Evolutionary conservation across 2,888 invertebrate species (phyloP).

Genomic region (Smittia sp.): DNA sequence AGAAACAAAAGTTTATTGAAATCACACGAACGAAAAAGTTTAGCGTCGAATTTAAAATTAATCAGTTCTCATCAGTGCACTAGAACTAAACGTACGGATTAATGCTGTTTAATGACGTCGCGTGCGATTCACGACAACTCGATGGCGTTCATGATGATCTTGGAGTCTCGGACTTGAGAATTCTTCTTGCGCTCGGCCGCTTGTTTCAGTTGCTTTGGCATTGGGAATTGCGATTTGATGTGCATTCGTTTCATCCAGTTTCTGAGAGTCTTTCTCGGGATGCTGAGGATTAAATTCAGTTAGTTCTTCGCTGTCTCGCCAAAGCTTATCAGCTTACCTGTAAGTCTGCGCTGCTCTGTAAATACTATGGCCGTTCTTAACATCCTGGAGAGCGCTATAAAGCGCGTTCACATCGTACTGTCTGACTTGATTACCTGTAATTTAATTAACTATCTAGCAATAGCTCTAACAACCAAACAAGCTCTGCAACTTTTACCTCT

Average conservation of each 20-base stretch:
- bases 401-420: slow-evolving; percentile 52
- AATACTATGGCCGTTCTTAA: slow-evolving; percentile 61
- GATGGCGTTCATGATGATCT: not conserved
- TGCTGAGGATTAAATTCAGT: slow-evolving; percentile 48
- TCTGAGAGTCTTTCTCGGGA: slow-evolving; percentile 60
- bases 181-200: slow-evolving; percentile 52
- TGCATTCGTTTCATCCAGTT: slow-evolving; percentile 65
- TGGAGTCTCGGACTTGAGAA: not conserved
- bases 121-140: not conserved
- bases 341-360: slow-evolving; percentile 62
- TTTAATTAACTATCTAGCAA: slow-evolving; percentile 43
- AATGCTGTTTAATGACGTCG: not conserved
- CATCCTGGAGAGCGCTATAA: slow-evolving; percentile 61
- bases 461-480: not conserved
- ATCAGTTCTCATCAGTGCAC: slow-evolving; percentile 10
- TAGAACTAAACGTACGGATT: not conserved
- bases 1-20: not conserved
- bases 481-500: not conserved
- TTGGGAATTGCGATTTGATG: slow-evolving; percentile 60
- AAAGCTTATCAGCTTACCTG: slow-evolving; percentile 36
- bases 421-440: slow-evolving; percentile 46
- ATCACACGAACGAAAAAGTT: slow-evolving; percentile 4
- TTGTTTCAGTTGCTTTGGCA: slow-evolving; percentile 60
- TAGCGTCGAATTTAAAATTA: not conserved
- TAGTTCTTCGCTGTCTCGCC: not conserved